A percentile compares a stretch with the other conserved stretches of the same genome.
Evolutionary conservation across 2,113 vertebrate genomes (phyloP).

Genomic region (Phoenicopterus ruber): DNA sequence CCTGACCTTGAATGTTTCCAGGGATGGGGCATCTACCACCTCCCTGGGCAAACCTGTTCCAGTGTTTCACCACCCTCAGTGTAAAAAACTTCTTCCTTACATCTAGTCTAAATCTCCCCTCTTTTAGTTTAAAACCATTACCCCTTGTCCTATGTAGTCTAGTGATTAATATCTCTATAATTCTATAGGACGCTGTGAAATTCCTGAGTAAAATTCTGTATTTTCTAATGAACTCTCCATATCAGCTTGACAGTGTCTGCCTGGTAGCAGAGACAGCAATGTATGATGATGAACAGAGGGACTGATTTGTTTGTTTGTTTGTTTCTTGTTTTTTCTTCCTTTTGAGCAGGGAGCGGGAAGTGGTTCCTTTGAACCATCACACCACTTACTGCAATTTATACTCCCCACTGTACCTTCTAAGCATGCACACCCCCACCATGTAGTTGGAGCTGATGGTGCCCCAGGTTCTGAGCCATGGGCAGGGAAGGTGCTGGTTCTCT

Average conservation of each 20-base stretch:
- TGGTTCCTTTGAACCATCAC: background rate
- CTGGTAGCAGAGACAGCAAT: background rate
- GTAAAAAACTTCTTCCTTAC: too few relatives aligned
- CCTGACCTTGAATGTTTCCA: too few relatives aligned
- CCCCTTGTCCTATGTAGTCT: background rate
- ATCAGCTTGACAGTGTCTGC: background rate
- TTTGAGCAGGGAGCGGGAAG: background rate
- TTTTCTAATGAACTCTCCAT: background rate
- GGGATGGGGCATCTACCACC: too few relatives aligned
- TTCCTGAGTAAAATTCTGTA: background rate
- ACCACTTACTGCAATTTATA: background rate
- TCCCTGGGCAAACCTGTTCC: too few relatives aligned
- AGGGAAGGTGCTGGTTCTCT: background rate
- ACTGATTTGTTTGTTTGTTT: background rate
- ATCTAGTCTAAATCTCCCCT: too few relatives aligned
- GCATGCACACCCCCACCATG: background rate
- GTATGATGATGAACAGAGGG: background rate
- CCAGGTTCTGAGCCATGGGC: background rate
- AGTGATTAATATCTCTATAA: background rate
- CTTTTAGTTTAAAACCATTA: too few relatives aligned
- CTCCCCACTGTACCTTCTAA: background rate
- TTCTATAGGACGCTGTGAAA: background rate
- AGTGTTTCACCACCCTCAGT: too few relatives aligned
- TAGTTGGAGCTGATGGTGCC: background rate
- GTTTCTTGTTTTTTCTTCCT: background rate